Percentiles rank a stretch among this genome's conserved stretches.
These are phyloP conservation scores for Cryptophagus acutangulus DNA, from an alignment of 2,888 invertebrate species.

Conservation along the genomic window DNA sequence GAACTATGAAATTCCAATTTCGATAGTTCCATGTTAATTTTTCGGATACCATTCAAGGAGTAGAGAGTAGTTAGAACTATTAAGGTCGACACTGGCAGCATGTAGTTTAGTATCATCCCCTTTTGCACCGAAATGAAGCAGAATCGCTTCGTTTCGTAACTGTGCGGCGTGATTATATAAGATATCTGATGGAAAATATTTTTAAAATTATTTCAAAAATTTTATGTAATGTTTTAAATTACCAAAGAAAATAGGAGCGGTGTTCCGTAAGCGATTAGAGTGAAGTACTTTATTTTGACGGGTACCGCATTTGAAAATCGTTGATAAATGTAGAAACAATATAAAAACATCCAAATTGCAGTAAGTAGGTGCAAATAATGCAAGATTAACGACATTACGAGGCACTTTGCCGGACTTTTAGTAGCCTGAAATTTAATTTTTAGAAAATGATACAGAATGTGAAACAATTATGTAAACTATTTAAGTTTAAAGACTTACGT, in stretches of 20 bases:
- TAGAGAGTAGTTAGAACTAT: constrained; percentile 61
- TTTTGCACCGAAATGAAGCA: constrained; percentile 75
- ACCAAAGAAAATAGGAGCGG: constrained; percentile 65
- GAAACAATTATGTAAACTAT: too few relatives aligned
- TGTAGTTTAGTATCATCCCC: constrained; percentile 72
- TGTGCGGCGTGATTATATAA: constrained; percentile 62
- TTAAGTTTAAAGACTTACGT: constrained; percentile 49
- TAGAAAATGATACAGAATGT: too few relatives aligned
- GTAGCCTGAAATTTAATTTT: constrained; percentile 52
- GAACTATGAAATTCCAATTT: constrained; percentile 44
- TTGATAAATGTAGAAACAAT: constrained; percentile 61
- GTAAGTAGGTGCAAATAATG: constrained; percentile 67
- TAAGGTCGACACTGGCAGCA: constrained; percentile 65
- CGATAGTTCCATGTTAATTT: constrained; percentile 45
- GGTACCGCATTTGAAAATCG: constrained; percentile 47
- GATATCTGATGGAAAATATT: constrained; percentile 48
- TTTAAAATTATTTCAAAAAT: constrained; percentile 1
- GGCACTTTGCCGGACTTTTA: constrained; percentile 59
- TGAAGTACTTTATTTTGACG: constrained; percentile 56
- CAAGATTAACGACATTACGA: constrained; percentile 60
- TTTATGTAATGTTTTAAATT: too few relatives aligned
- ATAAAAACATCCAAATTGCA: constrained; percentile 65
- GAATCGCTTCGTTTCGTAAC: constrained; percentile 67
- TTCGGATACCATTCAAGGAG: constrained; percentile 53
- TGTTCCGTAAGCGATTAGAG: constrained; percentile 58